Conservation (phyloP, 2,888 invertebrate species). For the Syrphus vitripennis region DNA sequence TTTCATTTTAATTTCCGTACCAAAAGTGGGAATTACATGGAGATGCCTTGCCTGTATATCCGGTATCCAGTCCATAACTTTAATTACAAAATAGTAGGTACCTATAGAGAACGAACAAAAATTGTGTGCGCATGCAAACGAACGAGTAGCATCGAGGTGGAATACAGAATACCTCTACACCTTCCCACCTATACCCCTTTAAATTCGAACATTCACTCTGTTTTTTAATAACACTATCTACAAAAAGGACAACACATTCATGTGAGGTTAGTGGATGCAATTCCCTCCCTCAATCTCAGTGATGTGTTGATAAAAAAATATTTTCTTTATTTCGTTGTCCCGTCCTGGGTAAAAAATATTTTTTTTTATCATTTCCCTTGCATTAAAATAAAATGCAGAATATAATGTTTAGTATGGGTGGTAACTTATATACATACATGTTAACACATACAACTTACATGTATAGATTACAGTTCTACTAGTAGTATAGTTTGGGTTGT, state of each 20-base stretch:
- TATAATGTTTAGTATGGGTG: background rate
- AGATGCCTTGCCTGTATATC: constrained; percentile 50
- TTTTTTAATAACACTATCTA: constrained; percentile 37
- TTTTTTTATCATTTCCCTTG: constrained; percentile 54
- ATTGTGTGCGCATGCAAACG: constrained; percentile 48
- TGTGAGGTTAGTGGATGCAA: constrained; percentile 57
- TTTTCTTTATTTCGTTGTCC: constrained; percentile 57
- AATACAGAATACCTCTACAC: constrained; percentile 18
- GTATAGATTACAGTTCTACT: background rate
- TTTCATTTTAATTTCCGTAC: constrained; percentile 66
- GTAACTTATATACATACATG: background rate
- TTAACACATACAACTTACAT: background rate
- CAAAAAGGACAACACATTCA: constrained; percentile 59
- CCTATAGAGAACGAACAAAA: constrained; percentile 43
- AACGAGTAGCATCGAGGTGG: constrained; percentile 33
- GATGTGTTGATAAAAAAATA: constrained; percentile 61
- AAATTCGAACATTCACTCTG: constrained; percentile 41
- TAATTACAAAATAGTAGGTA: constrained; percentile 65
- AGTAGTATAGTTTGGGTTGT: constrained; percentile 4
- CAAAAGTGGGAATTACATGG: constrained; percentile 61
- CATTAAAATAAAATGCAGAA: constrained; percentile 53
- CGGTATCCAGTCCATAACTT: constrained; percentile 64
- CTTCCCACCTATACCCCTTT: constrained; percentile 1
- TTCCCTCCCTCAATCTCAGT: constrained; percentile 65
- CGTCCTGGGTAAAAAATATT: constrained; percentile 44